phyloP scores from a whole-genome alignment of 2,113 vertebrate species.

The Motacilla alba region DNA sequence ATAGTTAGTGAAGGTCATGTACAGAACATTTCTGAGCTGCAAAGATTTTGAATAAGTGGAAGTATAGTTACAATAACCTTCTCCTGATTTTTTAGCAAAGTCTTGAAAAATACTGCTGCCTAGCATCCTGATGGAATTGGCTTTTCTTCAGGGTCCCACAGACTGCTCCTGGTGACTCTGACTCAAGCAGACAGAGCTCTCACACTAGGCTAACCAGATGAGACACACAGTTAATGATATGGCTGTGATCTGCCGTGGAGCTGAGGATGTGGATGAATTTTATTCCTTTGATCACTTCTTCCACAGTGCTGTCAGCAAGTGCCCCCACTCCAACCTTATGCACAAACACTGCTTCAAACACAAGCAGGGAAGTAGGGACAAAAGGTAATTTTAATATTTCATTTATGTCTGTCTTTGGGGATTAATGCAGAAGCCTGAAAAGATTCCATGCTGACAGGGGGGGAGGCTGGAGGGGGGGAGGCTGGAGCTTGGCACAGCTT shows the following conservation, averaged over 20 bases:
- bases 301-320: not conserved
- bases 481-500: not conserved
- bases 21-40: not conserved
- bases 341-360: not conserved
- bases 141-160: not conserved
- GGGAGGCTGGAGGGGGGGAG: not conserved
- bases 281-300: slow-evolving; percentile 48
- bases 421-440: slow-evolving; percentile 57
- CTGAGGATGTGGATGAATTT: not conserved
- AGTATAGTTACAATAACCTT: not conserved
- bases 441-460: slow-evolving; percentile 29
- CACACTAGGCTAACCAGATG: slow-evolving; percentile 30
- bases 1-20: not conserved
- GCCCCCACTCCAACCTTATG: not conserved
- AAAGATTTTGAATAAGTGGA: not conserved
- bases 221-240: slow-evolving; percentile 38
- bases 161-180: not conserved
- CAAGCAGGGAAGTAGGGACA: not conserved
- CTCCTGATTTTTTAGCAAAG: not conserved
- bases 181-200: slow-evolving; percentile 40
- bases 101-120: not conserved
- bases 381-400: slow-evolving; percentile 72
- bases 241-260: not conserved
- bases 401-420: slow-evolving; percentile 34
- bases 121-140: not conserved